Evolutionary conservation across 2,888 invertebrate species (phyloP).

Genomic region (Plebejus melissa): DNA sequence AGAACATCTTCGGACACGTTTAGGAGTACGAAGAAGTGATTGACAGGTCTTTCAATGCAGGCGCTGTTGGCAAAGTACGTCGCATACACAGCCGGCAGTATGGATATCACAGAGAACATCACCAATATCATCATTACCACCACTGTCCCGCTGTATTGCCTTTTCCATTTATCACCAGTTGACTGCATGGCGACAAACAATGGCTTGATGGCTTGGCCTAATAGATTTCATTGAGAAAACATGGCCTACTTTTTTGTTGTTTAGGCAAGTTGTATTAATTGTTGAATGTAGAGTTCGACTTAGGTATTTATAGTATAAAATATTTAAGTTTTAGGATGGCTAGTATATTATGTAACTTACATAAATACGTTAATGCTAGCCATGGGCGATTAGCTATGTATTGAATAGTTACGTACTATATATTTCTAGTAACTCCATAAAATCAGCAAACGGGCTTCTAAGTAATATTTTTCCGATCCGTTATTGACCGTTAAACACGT

Average conservation of each 20-base stretch:
- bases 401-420: not conserved
- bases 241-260: not conserved
- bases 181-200: not conserved
- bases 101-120: slow-evolving; percentile 48
- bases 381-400: not conserved
- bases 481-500: not conserved
- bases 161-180: slow-evolving; percentile 9
- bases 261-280: not conserved
- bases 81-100: slow-evolving; percentile 56
- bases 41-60: slow-evolving; percentile 39
- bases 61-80: slow-evolving; percentile 46
- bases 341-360: too few relatives aligned
- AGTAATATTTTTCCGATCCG: not conserved
- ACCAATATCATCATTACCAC: slow-evolving; percentile 47
- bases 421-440: too few relatives aligned
- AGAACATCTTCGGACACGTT: not conserved
- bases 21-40: slow-evolving; percentile 44
- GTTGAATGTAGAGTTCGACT: not conserved
- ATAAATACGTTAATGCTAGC: too few relatives aligned
- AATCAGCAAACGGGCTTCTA: too few relatives aligned
- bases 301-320: too few relatives aligned
- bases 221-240: not conserved
- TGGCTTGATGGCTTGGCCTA: not conserved
- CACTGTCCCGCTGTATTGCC: slow-evolving; percentile 35
- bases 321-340: too few relatives aligned